Base-by-base conservation (phyloP, 2,113 vertebrate genomes). In the Sus scrofa region DNA sequence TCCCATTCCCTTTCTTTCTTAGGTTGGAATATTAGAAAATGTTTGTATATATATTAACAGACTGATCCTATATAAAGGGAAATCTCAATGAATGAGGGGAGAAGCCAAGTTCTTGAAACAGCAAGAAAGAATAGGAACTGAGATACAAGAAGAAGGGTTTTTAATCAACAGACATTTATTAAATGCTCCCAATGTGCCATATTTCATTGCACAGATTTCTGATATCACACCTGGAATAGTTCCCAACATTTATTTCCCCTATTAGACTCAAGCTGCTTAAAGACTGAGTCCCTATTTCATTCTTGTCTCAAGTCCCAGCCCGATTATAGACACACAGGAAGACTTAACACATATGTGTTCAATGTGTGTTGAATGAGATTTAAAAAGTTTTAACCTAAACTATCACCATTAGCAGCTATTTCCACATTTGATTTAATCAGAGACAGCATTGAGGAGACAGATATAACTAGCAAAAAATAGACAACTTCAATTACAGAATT, bases 381-480 rank as follows among this genome's bases (percentile, higher is more conserved):
- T 63, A 56, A 79, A 93, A 88, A 37, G 37, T 81, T 95, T 82
- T 83, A 78, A 94, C 16, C 52, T 85, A 96, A 94, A 67, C 70
- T 83, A 84, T 82, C 54, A 44, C 62, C 83, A 92, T 89, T 96
- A 91, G 58, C 82, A 89, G 63, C 73, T 74, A 97, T 95, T 67
- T 89, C 86, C 92, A 74, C 84, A 91, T 85, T 95, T 96, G 84
- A 97, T 90, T 92, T 95, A 84, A 89, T 92, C 94, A 83, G 15
- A 89, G 85, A 85, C 54, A 91, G 71, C 90, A 95, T 19, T 26
- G 44, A 91, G n/a, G 77, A 92, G 67, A 91, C 65, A 96, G 86
- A 90, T 88, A 91, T 78, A 96, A 92, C 75, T 87, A 75, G 84
- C 44, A 82, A 90, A 97, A 96, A 95, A 95, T 27, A 97, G 92